Conservation (phyloP, 1,140 invertebrate genomes). For the Heliconius nattereri region DNA sequence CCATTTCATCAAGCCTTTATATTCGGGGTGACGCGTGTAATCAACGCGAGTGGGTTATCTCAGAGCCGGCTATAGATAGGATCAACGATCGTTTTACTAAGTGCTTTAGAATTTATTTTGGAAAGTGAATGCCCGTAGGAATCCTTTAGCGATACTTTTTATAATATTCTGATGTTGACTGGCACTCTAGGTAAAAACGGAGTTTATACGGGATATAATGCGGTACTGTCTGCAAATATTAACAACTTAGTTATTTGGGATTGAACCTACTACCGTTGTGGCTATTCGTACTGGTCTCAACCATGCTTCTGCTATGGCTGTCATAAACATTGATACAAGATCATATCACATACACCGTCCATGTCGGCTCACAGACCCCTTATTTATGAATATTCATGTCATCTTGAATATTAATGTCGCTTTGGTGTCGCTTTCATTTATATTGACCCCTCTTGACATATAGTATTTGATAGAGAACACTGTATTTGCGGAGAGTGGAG, state of each 20-base stretch:
- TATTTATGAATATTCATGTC: constrained; percentile 4
- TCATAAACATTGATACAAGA: neutral
- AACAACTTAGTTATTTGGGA: no score
- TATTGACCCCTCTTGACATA: neutral
- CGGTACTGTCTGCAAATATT: no score
- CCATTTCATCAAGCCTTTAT: neutral
- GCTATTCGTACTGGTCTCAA: no score
- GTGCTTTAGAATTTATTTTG: neutral
- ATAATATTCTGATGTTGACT: neutral
- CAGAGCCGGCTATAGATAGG: neutral
- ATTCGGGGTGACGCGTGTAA: neutral
- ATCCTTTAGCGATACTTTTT: neutral
- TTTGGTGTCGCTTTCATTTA: neutral
- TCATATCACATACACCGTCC: neutral
- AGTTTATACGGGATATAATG: no score
- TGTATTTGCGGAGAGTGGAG: neutral
- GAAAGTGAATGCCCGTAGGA: neutral
- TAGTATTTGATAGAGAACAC: neutral
- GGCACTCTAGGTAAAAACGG: no score
- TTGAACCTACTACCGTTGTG: no score
- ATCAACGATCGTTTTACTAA: neutral
- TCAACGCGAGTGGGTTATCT: constrained; percentile 9
- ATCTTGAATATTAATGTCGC: constrained; percentile 2
- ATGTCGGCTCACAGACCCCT: neutral
- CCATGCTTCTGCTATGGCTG: neutral